Percentiles rank a stretch among this genome's conserved stretches.
These are phyloP conservation scores for Hypsopygia costalis DNA, from an alignment of 2,888 invertebrate genomes.

Conservation along the genomic window DNA sequence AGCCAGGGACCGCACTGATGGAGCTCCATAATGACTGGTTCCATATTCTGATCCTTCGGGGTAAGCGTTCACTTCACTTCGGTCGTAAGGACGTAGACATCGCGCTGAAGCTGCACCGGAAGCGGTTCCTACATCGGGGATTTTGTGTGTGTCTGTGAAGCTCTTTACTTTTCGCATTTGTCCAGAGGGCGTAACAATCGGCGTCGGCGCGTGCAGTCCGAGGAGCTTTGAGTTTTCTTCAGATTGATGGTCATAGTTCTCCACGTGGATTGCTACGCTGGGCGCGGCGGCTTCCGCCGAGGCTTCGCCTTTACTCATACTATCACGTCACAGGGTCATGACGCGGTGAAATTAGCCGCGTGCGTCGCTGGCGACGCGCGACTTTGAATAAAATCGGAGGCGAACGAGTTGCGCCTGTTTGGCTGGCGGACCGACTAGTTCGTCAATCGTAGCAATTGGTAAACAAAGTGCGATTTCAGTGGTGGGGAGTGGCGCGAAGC, in stretches of 20 bases:
- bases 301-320: slow-evolving; percentile 67
- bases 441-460: slow-evolving; percentile 75
- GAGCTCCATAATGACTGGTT: slow-evolving; percentile 82
- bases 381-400: slow-evolving; percentile 52
- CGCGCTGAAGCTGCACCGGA: slow-evolving; percentile 72
- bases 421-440: slow-evolving; percentile 69
- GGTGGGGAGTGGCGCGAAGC: slow-evolving; percentile 79
- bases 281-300: slow-evolving; percentile 67
- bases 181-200: slow-evolving; percentile 67
- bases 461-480: slow-evolving; percentile 68
- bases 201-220: slow-evolving; percentile 47
- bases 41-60: slow-evolving; percentile 83
- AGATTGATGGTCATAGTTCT: slow-evolving; percentile 56
- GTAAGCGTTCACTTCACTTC: slow-evolving; percentile 50
- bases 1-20: slow-evolving; percentile 88
- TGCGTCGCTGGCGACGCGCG: slow-evolving; percentile 70
- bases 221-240: slow-evolving; percentile 67
- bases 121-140: slow-evolving; percentile 65
- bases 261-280: slow-evolving; percentile 68
- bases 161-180: slow-evolving; percentile 77
- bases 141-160: slow-evolving; percentile 71
- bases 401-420: slow-evolving; percentile 91
- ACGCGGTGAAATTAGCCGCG: slow-evolving; percentile 64
- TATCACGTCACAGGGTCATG: slow-evolving; percentile 75
- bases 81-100: slow-evolving; percentile 71